These are phyloP conservation scores for Molossus alvarezi DNA, from an alignment of 2,797 vertebrate genomes.

Conservation along the genomic window DNA sequence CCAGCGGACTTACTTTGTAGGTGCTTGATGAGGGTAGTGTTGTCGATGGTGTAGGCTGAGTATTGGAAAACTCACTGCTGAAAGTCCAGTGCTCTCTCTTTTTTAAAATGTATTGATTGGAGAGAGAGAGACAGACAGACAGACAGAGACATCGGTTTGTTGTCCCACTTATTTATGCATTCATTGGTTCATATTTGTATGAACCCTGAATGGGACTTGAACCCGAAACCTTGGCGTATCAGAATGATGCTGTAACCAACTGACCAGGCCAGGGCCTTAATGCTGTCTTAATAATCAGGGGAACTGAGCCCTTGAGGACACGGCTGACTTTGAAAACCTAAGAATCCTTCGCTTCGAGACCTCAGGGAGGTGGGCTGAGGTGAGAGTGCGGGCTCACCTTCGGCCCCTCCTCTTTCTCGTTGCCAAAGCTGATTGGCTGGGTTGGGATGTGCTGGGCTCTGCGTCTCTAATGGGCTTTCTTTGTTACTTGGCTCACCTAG, in stretches of 20 bases:
- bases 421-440: background rate
- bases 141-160: background rate
- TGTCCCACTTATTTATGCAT: background rate
- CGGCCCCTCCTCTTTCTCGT: background rate
- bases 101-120: background rate
- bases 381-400: background rate
- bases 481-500: constrained; percentile 11
- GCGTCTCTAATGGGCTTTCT: background rate
- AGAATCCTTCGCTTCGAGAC: background rate
- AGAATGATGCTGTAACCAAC: background rate
- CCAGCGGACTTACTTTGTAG: background rate
- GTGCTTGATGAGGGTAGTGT: background rate
- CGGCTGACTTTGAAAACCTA: background rate
- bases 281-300: background rate
- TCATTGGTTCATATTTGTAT: background rate
- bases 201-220: background rate
- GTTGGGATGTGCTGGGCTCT: background rate
- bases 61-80: background rate
- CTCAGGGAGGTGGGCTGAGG: background rate
- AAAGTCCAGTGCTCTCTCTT: background rate
- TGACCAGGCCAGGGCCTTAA: background rate
- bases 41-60: background rate
- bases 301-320: background rate
- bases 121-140: background rate
- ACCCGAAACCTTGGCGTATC: background rate